Base-by-base conservation (phyloP, 2,888 invertebrate species). In the Oscheius sp. region DNA sequence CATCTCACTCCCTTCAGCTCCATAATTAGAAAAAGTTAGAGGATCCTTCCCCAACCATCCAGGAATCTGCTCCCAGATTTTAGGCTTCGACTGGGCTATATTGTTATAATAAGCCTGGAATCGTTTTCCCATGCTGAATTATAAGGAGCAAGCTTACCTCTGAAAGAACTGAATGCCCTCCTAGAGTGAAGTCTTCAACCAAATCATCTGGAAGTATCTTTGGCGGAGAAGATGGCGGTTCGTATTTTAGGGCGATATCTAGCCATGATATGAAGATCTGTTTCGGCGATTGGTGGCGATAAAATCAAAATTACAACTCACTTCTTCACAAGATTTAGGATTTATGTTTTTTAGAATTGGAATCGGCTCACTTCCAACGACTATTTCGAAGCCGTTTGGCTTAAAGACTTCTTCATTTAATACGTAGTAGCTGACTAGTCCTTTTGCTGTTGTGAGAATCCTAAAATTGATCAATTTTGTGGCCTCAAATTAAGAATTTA, bases 31-130 rank as follows among this genome's bases (percentile, higher is more conserved):
- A n/a, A 58, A 37, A 5, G n/a, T 37, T 4, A 0, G 1, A 25
- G 58, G 58, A 58, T 58, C 39, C 3, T n/a, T 10, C 5, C 17
- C 15, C 37, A 58, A 5, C 58, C 58, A 58, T 20, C 5, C 58
- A 8, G 20, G 17, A 20, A 58, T 58, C 42, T 39, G 12, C 3
- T 39, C 23, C 58, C 58, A 58, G 4, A 25, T 31, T 55, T 27
- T 12, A 2, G 55, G 55, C 3, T 27, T 6, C 27, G 55, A 20
- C n/a, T 17, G 27, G 3, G 33, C 55, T 12, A 25, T 31, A 29
- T 31, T 29, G 55, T 33, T 55, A 10, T 27, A n/a, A 29, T 31
- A 27, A 12, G 2, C 20, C 31, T 31, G 20, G 31, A 55, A 29
- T 12, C 4, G 12, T 15, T 20, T 3, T 15, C 3, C 2, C 15